Evolutionary conservation across 53 echinoderm and acorn worm species (phyloP).

Genomic region (Hippasteria phrygiana): DNA sequence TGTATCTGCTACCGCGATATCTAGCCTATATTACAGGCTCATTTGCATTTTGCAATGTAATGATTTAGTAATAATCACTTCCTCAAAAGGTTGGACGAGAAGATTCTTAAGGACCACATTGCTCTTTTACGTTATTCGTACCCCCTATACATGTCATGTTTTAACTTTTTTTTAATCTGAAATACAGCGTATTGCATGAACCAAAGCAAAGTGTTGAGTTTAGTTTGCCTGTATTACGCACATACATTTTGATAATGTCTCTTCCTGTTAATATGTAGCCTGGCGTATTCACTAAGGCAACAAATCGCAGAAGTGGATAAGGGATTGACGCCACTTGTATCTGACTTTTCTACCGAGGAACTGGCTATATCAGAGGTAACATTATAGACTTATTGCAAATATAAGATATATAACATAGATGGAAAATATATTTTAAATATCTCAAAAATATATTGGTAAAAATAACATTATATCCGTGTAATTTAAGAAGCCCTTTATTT

Average conservation of each 20-base stretch:
- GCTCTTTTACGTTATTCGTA: background rate
- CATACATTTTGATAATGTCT: background rate
- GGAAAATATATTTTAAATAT: too few relatives aligned
- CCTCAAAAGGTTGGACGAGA: background rate
- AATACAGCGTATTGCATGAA: background rate
- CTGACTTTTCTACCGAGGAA: background rate
- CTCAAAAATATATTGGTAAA: too few relatives aligned
- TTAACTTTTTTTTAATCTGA: background rate
- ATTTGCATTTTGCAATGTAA: background rate
- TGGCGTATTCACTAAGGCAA: conserved; percentile 14
- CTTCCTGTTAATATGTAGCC: background rate
- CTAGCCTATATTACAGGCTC: background rate
- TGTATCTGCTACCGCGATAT: background rate
- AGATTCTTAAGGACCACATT: background rate
- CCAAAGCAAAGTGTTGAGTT: background rate
- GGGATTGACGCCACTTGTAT: conserved; percentile 4
- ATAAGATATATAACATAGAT: background rate
- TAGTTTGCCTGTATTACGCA: background rate
- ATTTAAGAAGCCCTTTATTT: too few relatives aligned
- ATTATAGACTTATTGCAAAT: too few relatives aligned
- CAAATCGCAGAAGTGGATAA: conserved; percentile 28
- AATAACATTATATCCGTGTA: too few relatives aligned
- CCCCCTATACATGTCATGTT: background rate
- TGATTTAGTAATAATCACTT: background rate
- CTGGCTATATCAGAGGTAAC: background rate